Conservation (phyloP, 2,888 invertebrate species). For the Oscheius sp. region DNA sequence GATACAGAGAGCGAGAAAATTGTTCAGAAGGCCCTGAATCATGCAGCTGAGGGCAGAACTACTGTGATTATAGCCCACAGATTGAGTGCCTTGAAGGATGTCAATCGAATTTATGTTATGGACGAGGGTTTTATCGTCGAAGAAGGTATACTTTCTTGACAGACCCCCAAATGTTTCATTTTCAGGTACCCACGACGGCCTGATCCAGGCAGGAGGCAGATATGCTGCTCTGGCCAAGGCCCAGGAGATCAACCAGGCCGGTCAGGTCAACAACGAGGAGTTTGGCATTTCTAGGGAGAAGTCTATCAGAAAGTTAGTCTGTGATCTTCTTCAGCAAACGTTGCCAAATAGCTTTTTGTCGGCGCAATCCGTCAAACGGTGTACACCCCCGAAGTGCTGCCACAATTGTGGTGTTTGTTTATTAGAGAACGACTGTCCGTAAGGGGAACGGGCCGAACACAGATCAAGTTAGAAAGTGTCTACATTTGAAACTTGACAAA, state of each 20-base stretch:
- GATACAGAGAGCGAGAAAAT: slow-evolving; percentile 74
- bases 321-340: too few relatives aligned
- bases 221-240: slow-evolving; percentile 42
- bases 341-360: too few relatives aligned
- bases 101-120: slow-evolving; percentile 51
- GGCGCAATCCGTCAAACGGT: too few relatives aligned
- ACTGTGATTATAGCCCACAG: slow-evolving; percentile 62
- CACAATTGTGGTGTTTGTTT: too few relatives aligned
- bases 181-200: slow-evolving; percentile 30
- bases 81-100: slow-evolving; percentile 60
- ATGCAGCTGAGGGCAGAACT: slow-evolving; percentile 53
- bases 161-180: slow-evolving; percentile 4
- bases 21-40: slow-evolving; percentile 65
- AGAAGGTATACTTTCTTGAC: not conserved
- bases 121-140: slow-evolving; percentile 43
- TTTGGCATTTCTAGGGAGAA: not conserved
- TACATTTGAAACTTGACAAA: too few relatives aligned
- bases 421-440: too few relatives aligned
- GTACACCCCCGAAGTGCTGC: too few relatives aligned
- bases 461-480: too few relatives aligned
- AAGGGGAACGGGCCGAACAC: too few relatives aligned
- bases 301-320: too few relatives aligned
- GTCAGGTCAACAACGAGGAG: not conserved
- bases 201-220: slow-evolving; percentile 31
- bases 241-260: slow-evolving; percentile 33